Conservation (phyloP, 92 coral and sea anemone species). For the Paramuricea clavata region DNA sequence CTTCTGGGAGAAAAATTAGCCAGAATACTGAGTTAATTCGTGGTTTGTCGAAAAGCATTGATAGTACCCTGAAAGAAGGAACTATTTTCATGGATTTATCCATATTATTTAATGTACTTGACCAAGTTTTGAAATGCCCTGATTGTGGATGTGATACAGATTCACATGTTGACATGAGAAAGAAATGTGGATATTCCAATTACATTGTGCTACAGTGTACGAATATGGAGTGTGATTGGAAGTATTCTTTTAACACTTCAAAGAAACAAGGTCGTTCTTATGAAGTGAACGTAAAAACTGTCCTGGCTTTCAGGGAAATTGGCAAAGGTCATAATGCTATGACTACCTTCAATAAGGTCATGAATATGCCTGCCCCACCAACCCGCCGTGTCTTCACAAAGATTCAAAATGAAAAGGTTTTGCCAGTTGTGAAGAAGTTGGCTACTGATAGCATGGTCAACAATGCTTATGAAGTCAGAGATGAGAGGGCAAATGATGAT, state of each 20-base stretch:
- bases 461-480: no score
- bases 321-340: no score
- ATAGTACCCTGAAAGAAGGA: not conserved
- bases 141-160: not conserved
- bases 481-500: no score
- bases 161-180: not conserved
- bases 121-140: not conserved
- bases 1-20: not conserved
- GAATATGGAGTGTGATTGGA: not conserved
- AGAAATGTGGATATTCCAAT: not conserved
- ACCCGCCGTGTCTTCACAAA: no score
- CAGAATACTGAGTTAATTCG: not conserved
- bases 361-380: no score
- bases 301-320: no score
- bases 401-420: no score
- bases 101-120: not conserved
- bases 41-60: not conserved
- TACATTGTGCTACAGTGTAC: not conserved
- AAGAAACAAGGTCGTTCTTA: not conserved
- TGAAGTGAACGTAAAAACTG: not conserved
- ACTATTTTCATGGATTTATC: not conserved
- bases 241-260: not conserved
- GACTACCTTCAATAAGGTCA: no score
- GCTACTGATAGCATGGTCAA: no score
- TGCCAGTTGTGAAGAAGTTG: no score